Evolutionary conservation across 1,140 invertebrate genomes (phyloP).

Genomic region (Laodelphax striatellus): DNA sequence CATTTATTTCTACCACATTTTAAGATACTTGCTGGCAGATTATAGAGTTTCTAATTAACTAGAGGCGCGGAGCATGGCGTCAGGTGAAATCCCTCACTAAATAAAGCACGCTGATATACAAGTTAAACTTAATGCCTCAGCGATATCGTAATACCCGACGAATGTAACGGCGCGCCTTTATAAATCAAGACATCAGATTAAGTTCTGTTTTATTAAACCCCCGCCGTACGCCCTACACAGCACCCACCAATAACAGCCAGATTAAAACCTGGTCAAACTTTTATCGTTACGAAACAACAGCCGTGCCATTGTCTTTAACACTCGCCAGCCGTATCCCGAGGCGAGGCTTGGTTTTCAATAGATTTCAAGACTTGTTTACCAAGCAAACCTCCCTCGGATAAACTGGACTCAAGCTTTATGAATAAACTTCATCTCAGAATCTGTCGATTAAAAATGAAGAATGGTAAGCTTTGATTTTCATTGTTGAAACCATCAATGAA

Average conservation of each 20-base stretch:
- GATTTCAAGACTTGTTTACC: too few relatives aligned
- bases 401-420: too few relatives aligned
- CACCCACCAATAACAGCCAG: neutral
- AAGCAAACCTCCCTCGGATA: too few relatives aligned
- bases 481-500: too few relatives aligned
- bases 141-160: neutral
- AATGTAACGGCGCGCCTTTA: neutral
- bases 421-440: too few relatives aligned
- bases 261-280: neutral
- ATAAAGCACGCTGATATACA: neutral
- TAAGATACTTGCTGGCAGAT: neutral
- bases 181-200: constrained; percentile 3
- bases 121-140: constrained; percentile 2
- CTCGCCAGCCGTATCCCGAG: neutral
- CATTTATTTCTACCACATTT: constrained; percentile 2
- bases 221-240: neutral
- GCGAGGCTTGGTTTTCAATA: neutral
- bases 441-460: too few relatives aligned
- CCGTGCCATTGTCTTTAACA: neutral
- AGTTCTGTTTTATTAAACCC: neutral
- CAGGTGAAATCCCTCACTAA: constrained; percentile 1
- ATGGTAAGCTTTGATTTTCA: too few relatives aligned
- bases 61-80: neutral
- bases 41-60: constrained; percentile 2
- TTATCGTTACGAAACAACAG: neutral